phyloP scores from a whole-genome alignment of 1,140 invertebrate species.

The Drosophila arizonae region DNA sequence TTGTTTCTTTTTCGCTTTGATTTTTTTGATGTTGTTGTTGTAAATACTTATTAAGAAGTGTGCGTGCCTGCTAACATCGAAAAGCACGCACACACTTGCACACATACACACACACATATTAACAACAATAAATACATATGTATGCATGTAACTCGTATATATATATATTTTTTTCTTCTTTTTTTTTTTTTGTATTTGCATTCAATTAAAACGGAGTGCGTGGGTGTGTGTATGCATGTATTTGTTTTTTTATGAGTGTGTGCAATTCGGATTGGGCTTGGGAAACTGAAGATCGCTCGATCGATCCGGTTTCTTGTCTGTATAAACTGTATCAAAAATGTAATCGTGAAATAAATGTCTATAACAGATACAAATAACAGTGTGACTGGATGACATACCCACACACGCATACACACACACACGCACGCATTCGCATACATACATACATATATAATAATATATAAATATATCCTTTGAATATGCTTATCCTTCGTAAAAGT shows the following conservation, averaged over 20 bases:
- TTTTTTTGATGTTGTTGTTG: conserved; percentile 34
- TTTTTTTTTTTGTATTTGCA: background rate
- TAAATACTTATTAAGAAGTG: conserved; percentile 52
- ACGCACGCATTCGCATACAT: conserved; percentile 24
- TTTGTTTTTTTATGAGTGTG: background rate
- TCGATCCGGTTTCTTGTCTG: conserved; percentile 16
- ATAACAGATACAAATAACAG: conserved; percentile 67
- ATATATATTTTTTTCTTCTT: background rate
- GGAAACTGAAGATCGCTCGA: background rate
- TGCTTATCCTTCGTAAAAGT: conserved; percentile 66
- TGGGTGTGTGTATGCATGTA: conserved; percentile 3
- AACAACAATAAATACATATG: conserved; percentile 62
- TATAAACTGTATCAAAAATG: conserved; percentile 73
- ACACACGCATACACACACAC: background rate
- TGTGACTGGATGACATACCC: conserved; percentile 22
- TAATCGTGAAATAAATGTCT: conserved; percentile 41
- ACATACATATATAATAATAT: conserved; percentile 56
- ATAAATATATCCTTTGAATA: conserved; percentile 69
- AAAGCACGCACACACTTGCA: conserved; percentile 13
- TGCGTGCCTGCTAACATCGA: conserved; percentile 15
- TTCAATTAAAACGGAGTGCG: conserved; percentile 7
- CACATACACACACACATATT: conserved; percentile 66
- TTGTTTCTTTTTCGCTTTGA: conserved; percentile 38
- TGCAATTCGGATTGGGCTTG: conserved; percentile 4
- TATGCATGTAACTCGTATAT: conserved; percentile 14